Evolutionary conservation across 2,113 vertebrate genomes (phyloP), one percentile per base, ranked within the genome.

Genomic region (Chunga burmeisteri): DNA sequence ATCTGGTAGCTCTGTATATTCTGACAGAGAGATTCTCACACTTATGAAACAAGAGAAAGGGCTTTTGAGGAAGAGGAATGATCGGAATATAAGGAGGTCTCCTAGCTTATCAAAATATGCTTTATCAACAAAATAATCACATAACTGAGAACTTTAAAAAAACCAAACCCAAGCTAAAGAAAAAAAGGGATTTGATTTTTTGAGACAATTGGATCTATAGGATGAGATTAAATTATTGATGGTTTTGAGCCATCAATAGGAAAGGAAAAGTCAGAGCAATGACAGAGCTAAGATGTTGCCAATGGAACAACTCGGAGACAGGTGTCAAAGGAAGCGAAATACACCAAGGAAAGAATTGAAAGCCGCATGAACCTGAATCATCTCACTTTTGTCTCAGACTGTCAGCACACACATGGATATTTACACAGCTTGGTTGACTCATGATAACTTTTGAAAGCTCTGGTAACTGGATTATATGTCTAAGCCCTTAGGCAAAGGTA

Each of bases 1-100:
- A 97, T 94, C 80, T 91, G 88, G 61, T 93, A 75, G 80, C 49
- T 92, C 81, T 85, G 75, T 66, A 74, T 78, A 91, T 92, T 95
- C 93, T 88, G 75, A 93, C 75, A 83, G 56, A 86, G 44, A 81
- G 78, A 86, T 63, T 87, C 92, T 96, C 83, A 71, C 34, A 65
- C 68, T 90, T 91, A 74, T 5, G n/a, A 81, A 92, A 86, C 20
- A 74, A 79, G 53, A 92, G 52, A 90, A 94, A 81, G 63, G 63
- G 74, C 61, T 92, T 96, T 91, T 92, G 71, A 96, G 72, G 75
- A 95, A 94, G 62, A 93, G 49, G 52, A 88, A 66, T 25, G 46
- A 74, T 0, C 81, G 40, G 46, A 88, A 65, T 53, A 67, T 18
- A 78, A 70, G 30, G 36, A 20, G 1, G 19, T 50, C 66, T 82